Evolutionary conservation across 2,888 invertebrate genomes (phyloP), one percentile per base, ranked within the genome.

Genomic region (Drosophila diplacantha): DNA sequence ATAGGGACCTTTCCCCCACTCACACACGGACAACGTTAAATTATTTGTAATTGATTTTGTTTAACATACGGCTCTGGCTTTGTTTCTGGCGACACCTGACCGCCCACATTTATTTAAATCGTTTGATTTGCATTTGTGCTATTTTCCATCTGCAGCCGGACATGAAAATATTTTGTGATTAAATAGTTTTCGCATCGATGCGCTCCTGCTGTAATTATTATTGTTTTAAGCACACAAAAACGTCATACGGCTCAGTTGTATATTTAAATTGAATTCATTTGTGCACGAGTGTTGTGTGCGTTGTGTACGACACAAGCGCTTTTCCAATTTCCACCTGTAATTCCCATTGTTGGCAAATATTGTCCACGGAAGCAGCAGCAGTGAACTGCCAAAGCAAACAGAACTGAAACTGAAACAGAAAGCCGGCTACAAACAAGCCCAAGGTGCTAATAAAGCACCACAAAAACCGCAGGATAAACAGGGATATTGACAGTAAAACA

Each of bases 41-140:
- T 83, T 76, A 74, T 73, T 74, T 81, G 80, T 80, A 80, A 80
- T 83, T 80, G 80, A 83, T 83, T 83, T 83, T 81, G 76, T 75
- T 81, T 61, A 55, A 55, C 70, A 64, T 50, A 51, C 44, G 54
- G 16, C 46, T 43, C 37, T 35, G 31, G 20, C 37, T 38, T 39
- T 37, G 29, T 9, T 29, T 46, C 46, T 37, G 29, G 31, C 39
- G 14, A 16, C 37, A 39, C 38, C 50, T 16, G 32, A n/a, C 39
- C 39, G n/a, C n/a, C 16, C 54, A 37, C 53, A 39, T 34, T 54
- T 43, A 51, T 60, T 53, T 32, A 46, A 51, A 61, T 54, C 50
- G 9, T 46, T 61, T 68, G 52, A 52, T 53, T 61, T 55, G 22
- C 31, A 49, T 34, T 43, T 46, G 50, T 24, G 34, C 43, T 59